These are phyloP conservation scores for Drosophila navojoa DNA, from an alignment of 1,140 invertebrate species.

Conservation along the genomic window DNA sequence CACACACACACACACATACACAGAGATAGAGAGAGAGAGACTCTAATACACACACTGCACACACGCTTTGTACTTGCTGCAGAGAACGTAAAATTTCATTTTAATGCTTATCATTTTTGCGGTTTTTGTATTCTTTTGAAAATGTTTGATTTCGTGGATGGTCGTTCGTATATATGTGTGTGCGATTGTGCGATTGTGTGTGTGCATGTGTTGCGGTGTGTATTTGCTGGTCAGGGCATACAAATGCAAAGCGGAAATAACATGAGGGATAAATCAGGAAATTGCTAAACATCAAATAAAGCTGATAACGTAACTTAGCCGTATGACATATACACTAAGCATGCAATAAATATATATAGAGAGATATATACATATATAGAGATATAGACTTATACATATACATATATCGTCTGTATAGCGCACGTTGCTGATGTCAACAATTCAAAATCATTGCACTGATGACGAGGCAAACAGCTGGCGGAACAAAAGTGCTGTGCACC, in stretches of 20 bases:
- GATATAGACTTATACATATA: slow-evolving; percentile 26
- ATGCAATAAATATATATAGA: slow-evolving; percentile 37
- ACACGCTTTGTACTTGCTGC: slow-evolving; percentile 23
- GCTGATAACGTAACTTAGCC: slow-evolving; percentile 67
- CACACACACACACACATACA: slow-evolving; percentile 20
- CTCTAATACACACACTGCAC: slow-evolving; percentile 27
- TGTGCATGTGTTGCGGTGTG: background rate
- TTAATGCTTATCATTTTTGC: slow-evolving; percentile 77
- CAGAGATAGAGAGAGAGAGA: no score
- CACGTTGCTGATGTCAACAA: slow-evolving; percentile 65
- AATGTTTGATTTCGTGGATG: slow-evolving; percentile 29
- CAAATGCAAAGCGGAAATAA: slow-evolving; percentile 80
- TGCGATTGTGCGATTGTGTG: background rate
- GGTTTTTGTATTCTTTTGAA: slow-evolving; percentile 42
- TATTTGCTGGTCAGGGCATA: slow-evolving; percentile 65
- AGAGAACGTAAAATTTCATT: slow-evolving; percentile 74
- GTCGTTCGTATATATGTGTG: slow-evolving; percentile 3
- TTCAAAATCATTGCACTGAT: slow-evolving; percentile 79
- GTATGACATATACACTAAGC: slow-evolving; percentile 33
- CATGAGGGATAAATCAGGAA: slow-evolving; percentile 82
- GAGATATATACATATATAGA: slow-evolving; percentile 31
- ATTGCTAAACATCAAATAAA: slow-evolving; percentile 82
- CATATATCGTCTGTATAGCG: slow-evolving; percentile 34
- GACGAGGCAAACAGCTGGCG: slow-evolving; percentile 75
- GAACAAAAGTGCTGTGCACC: slow-evolving; percentile 60